These are phyloP conservation scores for Bufo gargarizans DNA, from an alignment of 2,113 vertebrate genomes.

Conservation along the genomic window DNA sequence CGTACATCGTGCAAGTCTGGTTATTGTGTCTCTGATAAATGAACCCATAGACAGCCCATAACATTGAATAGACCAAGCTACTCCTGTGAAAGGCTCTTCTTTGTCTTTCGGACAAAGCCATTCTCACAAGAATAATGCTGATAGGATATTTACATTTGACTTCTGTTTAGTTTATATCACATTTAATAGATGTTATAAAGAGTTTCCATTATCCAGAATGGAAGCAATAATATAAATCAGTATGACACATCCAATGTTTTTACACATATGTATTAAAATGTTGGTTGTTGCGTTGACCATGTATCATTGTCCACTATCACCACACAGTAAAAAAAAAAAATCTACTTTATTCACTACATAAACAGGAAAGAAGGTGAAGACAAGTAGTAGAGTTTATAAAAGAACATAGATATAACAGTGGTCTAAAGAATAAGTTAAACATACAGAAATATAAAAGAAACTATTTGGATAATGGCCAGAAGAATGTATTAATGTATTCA, in stretches of 20 bases:
- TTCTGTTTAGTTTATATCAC: background rate
- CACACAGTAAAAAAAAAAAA: background rate
- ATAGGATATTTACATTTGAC: conserved; percentile 6
- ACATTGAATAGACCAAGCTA: conserved; percentile 33
- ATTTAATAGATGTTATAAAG: background rate
- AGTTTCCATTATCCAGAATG: background rate
- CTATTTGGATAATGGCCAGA: background rate
- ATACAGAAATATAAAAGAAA: background rate
- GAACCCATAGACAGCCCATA: background rate
- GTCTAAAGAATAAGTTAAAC: background rate
- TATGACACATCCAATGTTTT: background rate
- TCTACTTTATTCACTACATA: background rate
- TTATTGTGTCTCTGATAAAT: conserved; percentile 39
- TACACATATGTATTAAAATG: background rate
- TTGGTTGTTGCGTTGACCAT: background rate
- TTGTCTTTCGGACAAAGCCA: conserved; percentile 29
- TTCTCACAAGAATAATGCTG: conserved; percentile 5
- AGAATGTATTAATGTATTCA: background rate
- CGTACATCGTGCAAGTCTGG: background rate
- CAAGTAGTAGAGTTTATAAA: background rate
- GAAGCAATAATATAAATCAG: background rate
- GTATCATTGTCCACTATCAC: background rate
- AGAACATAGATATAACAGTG: background rate
- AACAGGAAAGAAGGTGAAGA: background rate
- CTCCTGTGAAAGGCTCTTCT: background rate